A percentile compares a stretch with the other conserved stretches of the same genome.
phyloP scores from a whole-genome alignment of 2,113 vertebrate genomes.

The Mirounga angustirostris region DNA sequence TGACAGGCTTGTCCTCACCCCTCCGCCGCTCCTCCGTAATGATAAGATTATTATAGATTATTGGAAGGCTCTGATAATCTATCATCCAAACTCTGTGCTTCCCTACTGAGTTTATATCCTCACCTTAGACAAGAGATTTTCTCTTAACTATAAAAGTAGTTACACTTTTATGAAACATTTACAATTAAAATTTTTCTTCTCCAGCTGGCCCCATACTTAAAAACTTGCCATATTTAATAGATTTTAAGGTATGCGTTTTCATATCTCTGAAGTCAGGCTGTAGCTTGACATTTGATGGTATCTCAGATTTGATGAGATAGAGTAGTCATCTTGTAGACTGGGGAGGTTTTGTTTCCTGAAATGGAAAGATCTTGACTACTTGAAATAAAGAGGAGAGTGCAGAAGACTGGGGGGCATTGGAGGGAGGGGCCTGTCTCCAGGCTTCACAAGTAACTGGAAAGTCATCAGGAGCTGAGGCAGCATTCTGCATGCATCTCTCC shows the following conservation, averaged over 20 bases:
- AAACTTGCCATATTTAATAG: neutral
- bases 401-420: fast-evolving
- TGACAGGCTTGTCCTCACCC: neutral
- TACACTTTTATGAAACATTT: neutral
- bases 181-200: neutral
- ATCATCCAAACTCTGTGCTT: neutral
- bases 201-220: neutral
- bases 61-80: neutral
- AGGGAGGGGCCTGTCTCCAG: too few species aligned
- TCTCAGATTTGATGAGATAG: neutral
- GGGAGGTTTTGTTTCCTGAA: neutral
- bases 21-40: fast-evolving
- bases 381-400: neutral
- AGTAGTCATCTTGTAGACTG: neutral
- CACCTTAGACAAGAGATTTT: neutral
- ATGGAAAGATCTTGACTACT: neutral
- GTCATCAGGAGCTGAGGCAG: neutral
- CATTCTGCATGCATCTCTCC: neutral
- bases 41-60: neutral
- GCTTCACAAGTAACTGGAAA: neutral
- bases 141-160: neutral
- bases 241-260: neutral
- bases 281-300: neutral
- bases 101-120: neutral
- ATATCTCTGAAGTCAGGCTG: neutral